Base-by-base conservation (phyloP, 1,140 invertebrate genomes). In the Drosophila dunni region DNA sequence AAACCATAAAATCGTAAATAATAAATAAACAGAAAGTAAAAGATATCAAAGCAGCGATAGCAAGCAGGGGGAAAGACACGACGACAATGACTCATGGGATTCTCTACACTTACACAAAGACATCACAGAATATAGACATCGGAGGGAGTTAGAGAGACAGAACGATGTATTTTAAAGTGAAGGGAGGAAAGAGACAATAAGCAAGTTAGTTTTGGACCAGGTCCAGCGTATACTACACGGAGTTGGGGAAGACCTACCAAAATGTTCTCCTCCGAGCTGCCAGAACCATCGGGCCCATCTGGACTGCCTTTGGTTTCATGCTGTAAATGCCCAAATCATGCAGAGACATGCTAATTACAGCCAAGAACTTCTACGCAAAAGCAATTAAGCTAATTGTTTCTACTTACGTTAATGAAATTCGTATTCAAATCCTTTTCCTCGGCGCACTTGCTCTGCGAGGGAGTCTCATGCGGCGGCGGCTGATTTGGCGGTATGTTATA, bases 401-500 rank as follows among this genome's bases (percentile, higher is more conserved):
- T 68, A 90, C 72, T 92, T 86, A 93, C 94, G 91, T 94, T 93
- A 33, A 94, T 91, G 62, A 95, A 95, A 84, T 94, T 93, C 64
- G 94, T 95, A 79, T 94, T 95, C 6, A 94, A 91, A 88, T 94
- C 94, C 78, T 95, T 95, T 13, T 83, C 90, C 89, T 92, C 91
- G 15, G 76, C 78, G 20, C 84, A 89, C 94, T 78, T 84, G 82
- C 91, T 84, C 75, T 93, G 79, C 42, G 81, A 36, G 11, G 77
- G 51, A 15, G 67, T 42, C 9, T 68, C 50, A 20, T 63, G 10
- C 11, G 70, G 15, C 34, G 77, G 10, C 1, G 36, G 78, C 58
- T 79, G 93, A 61, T 93, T 93, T 8, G 94, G 94, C 75, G 96
- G 96, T 88, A 96, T 95, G 75, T 96, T 96, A 73, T 96, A 97